Base-by-base conservation (phyloP, 2,888 invertebrate species). In the Watsonalla cultraria region DNA sequence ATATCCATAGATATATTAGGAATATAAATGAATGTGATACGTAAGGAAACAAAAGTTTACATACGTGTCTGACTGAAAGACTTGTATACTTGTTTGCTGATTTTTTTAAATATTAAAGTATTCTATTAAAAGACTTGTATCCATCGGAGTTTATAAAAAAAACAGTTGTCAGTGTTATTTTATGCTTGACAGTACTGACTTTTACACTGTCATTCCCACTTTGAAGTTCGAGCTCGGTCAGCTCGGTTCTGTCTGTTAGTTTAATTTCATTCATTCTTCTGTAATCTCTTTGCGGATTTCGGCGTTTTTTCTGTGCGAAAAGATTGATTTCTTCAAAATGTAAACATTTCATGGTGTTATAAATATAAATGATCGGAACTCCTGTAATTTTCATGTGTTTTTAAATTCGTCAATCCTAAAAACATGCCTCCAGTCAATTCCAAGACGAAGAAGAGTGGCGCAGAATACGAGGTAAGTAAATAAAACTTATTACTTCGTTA, bases 371-470 rank as follows among this genome's bases (percentile, higher is more conserved):
- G 15, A 11, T 42, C 8, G 11, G 8, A 11, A 11, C 8, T 42
- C 42, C 2, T 42, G 11, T 42, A 42, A 7, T 5, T 2, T 42
- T 42, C 11, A 5, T 42, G 42, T 11, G 42, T 11, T 42, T 42
- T 8, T 11, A 42, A 5, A 42, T 5, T 11, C 11, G 9, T 11
- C 9, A 11, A 42, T 11, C 11, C 9, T 33, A 54, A 47, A 61
- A 80, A 65, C 54, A 90, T 90, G 90, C 90, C 90, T 66, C 90
- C 90, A 62, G 80, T 90, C 53, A 90, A 89, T 76, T 86, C 89
- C 54, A 90, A 90, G 71, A 71, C 78, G 59, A 89, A 87, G 74
- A 89, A 90, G 79, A 78, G 80, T 77, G 84, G 86, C 69, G 82
- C 86, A 70, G 89, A 90, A 68, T 90, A 90, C 64, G 89, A 90